These are phyloP conservation scores for Athripsodes cinereus DNA, from an alignment of 2,888 invertebrate species.

Conservation along the genomic window DNA sequence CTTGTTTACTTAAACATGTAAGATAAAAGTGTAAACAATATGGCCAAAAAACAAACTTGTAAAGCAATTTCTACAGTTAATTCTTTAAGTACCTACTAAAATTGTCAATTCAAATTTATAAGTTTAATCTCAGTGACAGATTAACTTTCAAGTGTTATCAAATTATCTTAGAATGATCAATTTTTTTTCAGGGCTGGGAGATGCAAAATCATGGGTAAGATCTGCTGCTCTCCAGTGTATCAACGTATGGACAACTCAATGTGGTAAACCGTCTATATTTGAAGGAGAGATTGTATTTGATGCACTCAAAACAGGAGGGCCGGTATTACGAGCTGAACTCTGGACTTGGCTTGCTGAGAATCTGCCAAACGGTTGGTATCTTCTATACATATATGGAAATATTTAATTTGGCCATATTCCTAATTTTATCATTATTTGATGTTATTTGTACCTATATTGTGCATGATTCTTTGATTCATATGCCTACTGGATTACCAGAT, in stretches of 20 bases:
- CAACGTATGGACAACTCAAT: conserved; percentile 78
- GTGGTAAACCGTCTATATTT: conserved; percentile 67
- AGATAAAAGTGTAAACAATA: no score
- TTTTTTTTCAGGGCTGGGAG: conserved; percentile 50
- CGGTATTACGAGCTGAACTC: conserved; percentile 71
- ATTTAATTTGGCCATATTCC: no score
- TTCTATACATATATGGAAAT: no score
- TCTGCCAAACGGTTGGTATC: conserved; percentile 61
- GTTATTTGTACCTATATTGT: no score
- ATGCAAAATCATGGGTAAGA: conserved; percentile 74
- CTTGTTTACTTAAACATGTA: no score
- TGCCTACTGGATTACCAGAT: no score
- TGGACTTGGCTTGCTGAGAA: conserved; percentile 82
- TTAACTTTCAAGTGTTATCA: no score
- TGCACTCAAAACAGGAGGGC: conserved; percentile 80
- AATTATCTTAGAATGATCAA: background rate
- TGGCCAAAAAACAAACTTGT: no score
- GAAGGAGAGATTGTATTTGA: conserved; percentile 88
- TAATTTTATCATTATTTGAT: no score
- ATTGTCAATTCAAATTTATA: background rate
- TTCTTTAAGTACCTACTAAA: background rate
- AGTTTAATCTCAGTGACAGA: background rate
- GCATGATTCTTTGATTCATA: no score
- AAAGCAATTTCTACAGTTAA: no score
- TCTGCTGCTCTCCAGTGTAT: conserved; percentile 76